phyloP scores from a whole-genome alignment of 2,113 vertebrate species.

The Nibea albiflora region DNA sequence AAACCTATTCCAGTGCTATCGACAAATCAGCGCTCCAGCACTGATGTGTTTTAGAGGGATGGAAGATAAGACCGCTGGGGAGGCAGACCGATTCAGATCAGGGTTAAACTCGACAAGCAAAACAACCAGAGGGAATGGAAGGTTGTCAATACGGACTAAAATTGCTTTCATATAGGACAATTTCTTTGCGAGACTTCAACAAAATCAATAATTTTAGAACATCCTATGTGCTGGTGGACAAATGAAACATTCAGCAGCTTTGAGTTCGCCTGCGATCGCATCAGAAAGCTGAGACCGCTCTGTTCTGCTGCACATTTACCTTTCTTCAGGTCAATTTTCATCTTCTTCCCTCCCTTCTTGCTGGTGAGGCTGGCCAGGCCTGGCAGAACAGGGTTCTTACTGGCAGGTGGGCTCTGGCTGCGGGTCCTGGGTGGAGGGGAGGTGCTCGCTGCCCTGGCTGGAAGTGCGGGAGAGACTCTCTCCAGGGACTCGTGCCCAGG shows the following conservation, averaged over 20 bases:
- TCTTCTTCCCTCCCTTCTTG: slow-evolving; percentile 89
- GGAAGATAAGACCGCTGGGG: slow-evolving; percentile 25
- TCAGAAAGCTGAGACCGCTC: background rate
- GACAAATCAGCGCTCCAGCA: slow-evolving; percentile 42
- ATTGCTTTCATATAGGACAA: background rate
- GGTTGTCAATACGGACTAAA: background rate
- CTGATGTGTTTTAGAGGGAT: slow-evolving; percentile 39
- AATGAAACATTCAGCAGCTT: background rate
- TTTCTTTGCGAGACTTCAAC: background rate
- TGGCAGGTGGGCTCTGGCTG: slow-evolving; percentile 70
- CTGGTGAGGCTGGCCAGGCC: slow-evolving; percentile 82
- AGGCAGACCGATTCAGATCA: slow-evolving; percentile 12
- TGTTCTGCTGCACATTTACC: slow-evolving; percentile 78
- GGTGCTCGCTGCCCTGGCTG: background rate
- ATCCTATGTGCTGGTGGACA: background rate
- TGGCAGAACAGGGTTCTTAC: slow-evolving; percentile 77
- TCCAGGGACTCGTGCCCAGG: background rate
- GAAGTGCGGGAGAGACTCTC: slow-evolving; percentile 46
- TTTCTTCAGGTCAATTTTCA: slow-evolving; percentile 95
- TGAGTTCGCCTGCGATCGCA: background rate
- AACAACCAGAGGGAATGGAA: slow-evolving; percentile 1
- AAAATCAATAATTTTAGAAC: background rate
- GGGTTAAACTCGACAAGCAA: slow-evolving; percentile 11
- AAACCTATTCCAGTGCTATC: slow-evolving; percentile 49
- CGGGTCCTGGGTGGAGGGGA: slow-evolving; percentile 73